Percentiles rank a stretch among this genome's conserved stretches.
These are phyloP conservation scores for Strongylocentrotus purpuratus DNA, from an alignment of 35 echinoderm and acorn worm genomes.

Conservation along the genomic window DNA sequence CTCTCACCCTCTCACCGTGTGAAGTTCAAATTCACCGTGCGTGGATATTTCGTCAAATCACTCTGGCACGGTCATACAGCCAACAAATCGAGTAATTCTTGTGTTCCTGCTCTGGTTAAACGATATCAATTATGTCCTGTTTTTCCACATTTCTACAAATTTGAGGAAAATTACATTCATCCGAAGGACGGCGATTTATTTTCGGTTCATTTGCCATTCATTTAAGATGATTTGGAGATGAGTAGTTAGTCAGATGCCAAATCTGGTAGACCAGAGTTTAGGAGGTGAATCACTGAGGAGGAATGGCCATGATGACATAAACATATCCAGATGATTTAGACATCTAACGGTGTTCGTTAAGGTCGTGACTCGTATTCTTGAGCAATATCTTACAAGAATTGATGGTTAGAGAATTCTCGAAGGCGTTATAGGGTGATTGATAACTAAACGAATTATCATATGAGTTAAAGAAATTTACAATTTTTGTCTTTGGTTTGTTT, in stretches of 20 bases:
- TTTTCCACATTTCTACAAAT: slow-evolving; percentile 4
- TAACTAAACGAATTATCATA: no score
- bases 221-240: background rate
- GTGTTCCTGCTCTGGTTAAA: background rate
- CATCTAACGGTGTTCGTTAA: slow-evolving; percentile 48
- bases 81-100: slow-evolving; percentile 34
- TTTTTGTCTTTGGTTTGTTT: no score
- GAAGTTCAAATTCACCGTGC: background rate
- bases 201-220: background rate
- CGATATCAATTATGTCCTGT: background rate
- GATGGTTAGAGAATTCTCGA: background rate
- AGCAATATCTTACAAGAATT: background rate
- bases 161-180: background rate
- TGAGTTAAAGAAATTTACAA: no score
- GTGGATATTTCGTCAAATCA: slow-evolving; percentile 15
- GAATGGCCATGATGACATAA: slow-evolving; percentile 41
- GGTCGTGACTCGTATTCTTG: background rate
- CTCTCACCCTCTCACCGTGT: background rate
- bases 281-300: slow-evolving; percentile 52
- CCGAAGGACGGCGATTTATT: background rate
- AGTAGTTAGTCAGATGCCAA: slow-evolving; percentile 37
- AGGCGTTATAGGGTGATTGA: no score
- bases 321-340: slow-evolving; percentile 50
- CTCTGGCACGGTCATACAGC: slow-evolving; percentile 43
- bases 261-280: slow-evolving; percentile 41